Evolutionary conservation across 1,140 invertebrate genomes (phyloP), one percentile per base, ranked within the genome.

Genomic region (Hypothenemus hampei): DNA sequence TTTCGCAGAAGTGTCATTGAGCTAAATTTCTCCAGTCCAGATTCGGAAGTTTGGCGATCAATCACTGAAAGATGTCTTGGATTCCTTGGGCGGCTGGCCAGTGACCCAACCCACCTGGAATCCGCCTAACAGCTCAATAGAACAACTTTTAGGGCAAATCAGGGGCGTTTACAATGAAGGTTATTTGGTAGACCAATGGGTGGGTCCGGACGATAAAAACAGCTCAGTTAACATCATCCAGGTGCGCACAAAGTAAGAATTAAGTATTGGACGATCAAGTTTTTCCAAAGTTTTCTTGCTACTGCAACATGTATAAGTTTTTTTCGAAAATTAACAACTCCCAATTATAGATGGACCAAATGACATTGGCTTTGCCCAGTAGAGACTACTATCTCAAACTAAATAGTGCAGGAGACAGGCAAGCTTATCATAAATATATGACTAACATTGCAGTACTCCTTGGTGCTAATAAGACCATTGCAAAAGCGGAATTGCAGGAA

Each of bases 201-300:
- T 91, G 44, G 87, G 87, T 1, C 87, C 88, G 0, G 88, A 91
- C 64, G 88, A 91, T 70, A 89, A 87, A 70, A 89, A 91, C 71
- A 89, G 86, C 61, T 86, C 85, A 19, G 78, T 81, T 56, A 89
- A 92, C 76, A 89, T 93, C 66, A 80, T 93, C 62, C 89, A 91
- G 82, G 87, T 89, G 78, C 74, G 63, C 63, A 70, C 70, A 71
- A 73, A 73, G 71, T 72, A 73, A 73, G 72, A 70, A 70, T 68
- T 69, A 64, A 62, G 58, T 62, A 59, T 39, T 56, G 43, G 53
- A 45, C 43, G 43, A 48, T 47, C 21, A 35, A 48, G 45, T 39
- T 56, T 48, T 31, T 6, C 11, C n/a, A 29, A 29, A 29, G 26
- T 29, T 29, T 29, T 29, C n/a, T 7, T 29, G 26, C 26, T 29